These are phyloP conservation scores for Loriculus beryllinus DNA, from an alignment of 2,797 vertebrate species.

Conservation along the genomic window DNA sequence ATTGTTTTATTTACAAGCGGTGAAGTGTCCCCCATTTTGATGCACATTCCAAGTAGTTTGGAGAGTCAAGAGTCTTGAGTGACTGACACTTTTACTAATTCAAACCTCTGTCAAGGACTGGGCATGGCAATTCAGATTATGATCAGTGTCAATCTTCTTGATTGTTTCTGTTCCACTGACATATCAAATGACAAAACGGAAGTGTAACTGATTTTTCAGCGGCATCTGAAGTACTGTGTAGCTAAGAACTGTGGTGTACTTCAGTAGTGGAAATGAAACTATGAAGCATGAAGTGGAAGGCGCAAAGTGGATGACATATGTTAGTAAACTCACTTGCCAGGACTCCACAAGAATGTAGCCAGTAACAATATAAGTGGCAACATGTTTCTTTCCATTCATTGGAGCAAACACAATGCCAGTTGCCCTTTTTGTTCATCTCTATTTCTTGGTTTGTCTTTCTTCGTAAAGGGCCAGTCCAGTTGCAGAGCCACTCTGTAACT, in stretches of 20 bases:
- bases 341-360: not conserved
- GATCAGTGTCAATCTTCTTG: constrained; percentile 67
- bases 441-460: not conserved
- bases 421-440: not conserved
- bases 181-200: constrained; percentile 60
- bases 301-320: not conserved
- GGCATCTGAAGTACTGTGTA: constrained; percentile 39
- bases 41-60: not conserved
- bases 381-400: not conserved
- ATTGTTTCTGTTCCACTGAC: constrained; percentile 64
- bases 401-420: not conserved
- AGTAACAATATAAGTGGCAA: not conserved
- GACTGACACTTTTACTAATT: constrained; percentile 44
- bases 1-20: not conserved
- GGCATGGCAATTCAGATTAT: constrained; percentile 60
- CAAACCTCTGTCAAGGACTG: constrained; percentile 43
- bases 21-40: not conserved
- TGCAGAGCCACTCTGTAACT: not conserved
- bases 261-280: constrained; percentile 11
- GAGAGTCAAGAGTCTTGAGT: constrained; percentile 2
- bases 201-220: constrained; percentile 62
- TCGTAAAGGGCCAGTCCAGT: not conserved
- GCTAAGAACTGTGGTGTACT: constrained; percentile 39
- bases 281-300: constrained; percentile 20
- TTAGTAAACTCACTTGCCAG: constrained; percentile 23